Evolutionary conservation across 2,888 invertebrate genomes (phyloP), one percentile per base, ranked within the genome.

Genomic region (Electrophaes corylata): DNA sequence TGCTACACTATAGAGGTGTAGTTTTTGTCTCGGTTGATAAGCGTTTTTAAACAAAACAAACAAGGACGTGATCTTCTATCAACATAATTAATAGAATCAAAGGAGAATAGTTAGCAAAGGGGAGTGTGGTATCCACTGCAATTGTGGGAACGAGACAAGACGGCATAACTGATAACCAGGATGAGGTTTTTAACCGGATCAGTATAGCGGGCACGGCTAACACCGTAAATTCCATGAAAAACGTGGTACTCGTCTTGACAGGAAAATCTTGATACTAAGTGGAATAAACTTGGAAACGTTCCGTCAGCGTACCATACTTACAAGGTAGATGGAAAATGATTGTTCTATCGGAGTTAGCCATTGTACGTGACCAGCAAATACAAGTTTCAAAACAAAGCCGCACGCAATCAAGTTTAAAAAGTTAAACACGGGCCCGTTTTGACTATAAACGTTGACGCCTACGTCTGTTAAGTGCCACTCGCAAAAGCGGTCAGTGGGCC

Each of bases 401-500:
- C 43, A 47, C 39, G 62, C 47, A 60, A 65, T 65, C 62, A 65
- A 57, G 56, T 61, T 57, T 57, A 26, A 63, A 66, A 62, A 59
- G 54, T 64, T 45, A 48, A 60, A 60, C 53, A 48, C 20, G 48
- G 59, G 62, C 62, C 69, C 62, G 67, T 73, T 72, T 74, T 76
- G 71, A 67, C 69, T 76, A 74, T 76, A 77, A 77, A 79, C 74
- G 72, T 70, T 77, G 74, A 78, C 78, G 73, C 76, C 79, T 75
- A 82, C 86, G 74, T 77, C 65, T 75, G 78, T 79, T 77, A 80
- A 77, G 83, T 81, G 76, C 77, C 70, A 80, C 77, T 76, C 72
- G 71, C 64, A 65, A 89, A 81, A 76, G 83, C 86, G 89, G 90
- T 87, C 84, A 91, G 83, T 88, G 77, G 87, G 89, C 86, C 90